Base-by-base conservation (phyloP, 2,797 vertebrate species). In the Mormyrops attenuatus region DNA sequence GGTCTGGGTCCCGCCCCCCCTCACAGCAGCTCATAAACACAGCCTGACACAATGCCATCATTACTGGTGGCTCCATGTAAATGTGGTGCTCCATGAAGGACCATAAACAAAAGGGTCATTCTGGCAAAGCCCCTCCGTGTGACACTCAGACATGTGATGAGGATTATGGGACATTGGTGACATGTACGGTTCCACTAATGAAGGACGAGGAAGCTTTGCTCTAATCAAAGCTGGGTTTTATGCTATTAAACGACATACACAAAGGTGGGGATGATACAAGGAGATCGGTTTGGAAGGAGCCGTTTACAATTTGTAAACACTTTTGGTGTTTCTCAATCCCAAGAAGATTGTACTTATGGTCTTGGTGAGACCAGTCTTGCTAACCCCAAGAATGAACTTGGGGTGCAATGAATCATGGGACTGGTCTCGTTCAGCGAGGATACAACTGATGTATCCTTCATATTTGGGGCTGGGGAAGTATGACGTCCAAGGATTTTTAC, bases 161-260 rank as follows among this genome's bases (percentile, higher is more conserved):
- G 80, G 89, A 87, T 90, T 80, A 57, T 2, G 20, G 88, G 15
- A 88, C 88, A 92, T 89, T 86, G 87, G 60, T 95, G 94, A 93
- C 93, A 93, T 94, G 95, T 82, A 88, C 86, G 88, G 88, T 88
- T 92, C 91, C 90, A 90, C 89, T 91, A 93, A 94, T 94, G 93
- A 92, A 69, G 7, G 11, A 60, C 88, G 60, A 90, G 91, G 89
- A 91, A 82, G 80, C 89, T 90, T 90, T 91, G 88, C 88, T 84
- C 50, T 91, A 92, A 92, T 90, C 89, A 92, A 89, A 90, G 88
- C 82, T 90, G 85, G 15, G 57, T 88, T 44, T 85, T 0, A 88
- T 90, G 52, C 50, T 90, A 5, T 80, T 20, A 88, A 87, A 17
- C 0, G 30, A 49, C 26, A 53, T 17, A 38, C 13, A 52, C n/a